Evolutionary conservation across 1,140 invertebrate genomes (phyloP), one percentile per base, ranked within the genome.

Genomic region (Drosophila truncata): DNA sequence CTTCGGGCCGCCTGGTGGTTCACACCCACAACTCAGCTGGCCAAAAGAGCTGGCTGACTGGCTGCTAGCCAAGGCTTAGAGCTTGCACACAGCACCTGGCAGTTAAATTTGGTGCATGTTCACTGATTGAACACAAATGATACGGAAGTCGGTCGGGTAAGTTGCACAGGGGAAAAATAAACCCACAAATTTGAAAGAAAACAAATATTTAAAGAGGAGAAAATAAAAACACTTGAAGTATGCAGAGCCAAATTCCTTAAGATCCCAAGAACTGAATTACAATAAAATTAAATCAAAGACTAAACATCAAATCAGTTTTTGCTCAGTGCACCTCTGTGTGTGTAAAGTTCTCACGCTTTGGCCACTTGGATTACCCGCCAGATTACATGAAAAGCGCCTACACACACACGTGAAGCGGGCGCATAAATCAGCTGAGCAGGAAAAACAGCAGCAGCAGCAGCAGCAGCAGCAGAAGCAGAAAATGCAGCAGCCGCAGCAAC

Each of bases 371-470:
- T 88, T 88, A 90, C 84, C 85, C 85, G 85, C 84, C 80, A 88
- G 84, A 87, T 87, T 87, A 87, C 84, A 87, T 87, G 85, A 88
- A 87, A 87, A 79, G 84, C 84, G 85, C 84, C 84, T 87, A 88
- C 84, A 88, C 82, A 80, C 58, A 75, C 49, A 73, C 71, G 79
- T 29, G 52, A 60, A 67, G 42, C 74, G 74, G 77, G 74, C 82
- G 79, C 82, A 86, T 86, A 86, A 86, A 86, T 86, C 82, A 86
- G 82, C 82, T 85, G 82, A 57, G 71, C 52, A 35, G 62, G 55
- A 81, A 69, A 60, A 54, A 69, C 50, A 61, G 23, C 42, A 42
- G 42, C 41, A 44, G 54, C 46, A 49, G 31, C 20, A 20, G 42
- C 42, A 54, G 37, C 20, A 77, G 63, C 35, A 25, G 25, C 33